Base-by-base conservation (phyloP, 2,888 invertebrate species). In the Lepidonotus clava region DNA sequence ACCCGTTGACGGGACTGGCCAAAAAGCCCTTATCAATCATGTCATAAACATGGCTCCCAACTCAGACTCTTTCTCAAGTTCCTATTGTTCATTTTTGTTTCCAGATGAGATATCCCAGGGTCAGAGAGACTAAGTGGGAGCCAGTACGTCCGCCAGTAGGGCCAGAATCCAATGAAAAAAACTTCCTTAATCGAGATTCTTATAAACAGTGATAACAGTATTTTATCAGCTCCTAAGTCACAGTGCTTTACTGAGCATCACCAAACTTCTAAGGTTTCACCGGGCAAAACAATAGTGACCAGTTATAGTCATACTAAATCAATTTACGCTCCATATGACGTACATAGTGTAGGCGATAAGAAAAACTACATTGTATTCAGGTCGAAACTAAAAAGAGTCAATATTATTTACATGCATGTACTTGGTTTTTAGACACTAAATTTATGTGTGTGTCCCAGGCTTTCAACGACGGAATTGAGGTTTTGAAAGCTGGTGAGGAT, bases 21-120 rank as follows among this genome's bases (percentile, higher is more conserved):
- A 76, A 76, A 40, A 76, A 76, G n/a, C 76, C 24, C 28, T 14
- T 24, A 76, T 76, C 76, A 40, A 40, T 40, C 76, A 36, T 40
- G 40, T 76, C 76, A 76, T 76, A 76, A 76, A 76, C 76, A 21
- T 76, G 38, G 61, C 61, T 18, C 28, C 61, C 61, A 61, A 61
- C 61, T 32, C 61, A 32, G 28, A 24, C 61, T 28, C 61, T 28
- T 61, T 28, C 61, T 61, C 61, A 28, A 53, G 53, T 8, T 53
- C 28, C 61, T 61, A 61, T 61, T 61, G 61, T 61, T 61, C 61
- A 61, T 61, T 61, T 61, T 61, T n/a, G 28, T 61, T 61, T 61
- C 61, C 21, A 61, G 61, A 61, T 61, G 61, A n/a, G n/a, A n/a
- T n/a, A n/a, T n/a, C n/a, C n/a, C n/a, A n/a, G 28, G 11, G 61